These are phyloP conservation scores for Nycticryphes semicollaris DNA, from an alignment of 2,113 vertebrate genomes.

Conservation along the genomic window DNA sequence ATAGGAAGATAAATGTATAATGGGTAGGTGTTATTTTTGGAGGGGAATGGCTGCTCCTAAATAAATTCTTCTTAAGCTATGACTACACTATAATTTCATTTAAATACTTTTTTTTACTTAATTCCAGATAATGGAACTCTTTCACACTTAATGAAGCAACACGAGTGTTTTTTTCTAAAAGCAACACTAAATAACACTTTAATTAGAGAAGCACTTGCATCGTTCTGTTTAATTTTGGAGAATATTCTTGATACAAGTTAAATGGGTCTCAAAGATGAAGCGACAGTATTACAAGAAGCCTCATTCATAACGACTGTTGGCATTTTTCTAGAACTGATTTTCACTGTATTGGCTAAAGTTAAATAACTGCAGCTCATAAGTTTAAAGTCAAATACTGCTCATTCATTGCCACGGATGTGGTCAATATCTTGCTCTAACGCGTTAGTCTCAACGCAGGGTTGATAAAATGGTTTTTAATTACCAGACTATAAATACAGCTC, in stretches of 20 bases:
- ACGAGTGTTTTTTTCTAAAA: constrained; percentile 39
- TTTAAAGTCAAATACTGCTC: constrained; percentile 87
- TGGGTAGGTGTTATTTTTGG: not conserved
- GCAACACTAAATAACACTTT: constrained; percentile 49
- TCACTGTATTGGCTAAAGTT: constrained; percentile 71
- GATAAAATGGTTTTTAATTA: constrained; percentile 99
- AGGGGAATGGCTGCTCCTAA: not conserved
- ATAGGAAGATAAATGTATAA: not conserved
- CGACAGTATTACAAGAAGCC: constrained; percentile 35
- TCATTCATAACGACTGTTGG: constrained; percentile 70
- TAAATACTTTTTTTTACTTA: constrained; percentile 1
- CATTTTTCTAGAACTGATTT: constrained; percentile 64
- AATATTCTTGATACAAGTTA: constrained; percentile 46
- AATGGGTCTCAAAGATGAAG: constrained; percentile 42
- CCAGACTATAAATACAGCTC: constrained; percentile 87
- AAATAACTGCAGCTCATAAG: constrained; percentile 84
- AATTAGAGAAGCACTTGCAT: constrained; percentile 52
- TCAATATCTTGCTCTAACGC: constrained; percentile 84
- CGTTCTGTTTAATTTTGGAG: constrained; percentile 41
- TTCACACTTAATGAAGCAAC: constrained; percentile 23
- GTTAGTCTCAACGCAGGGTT: constrained; percentile 74
- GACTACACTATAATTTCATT: not conserved
- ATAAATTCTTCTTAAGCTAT: not conserved
- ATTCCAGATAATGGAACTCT: constrained; percentile 7
- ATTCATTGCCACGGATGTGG: constrained; percentile 74